Percentiles rank a stretch among this genome's conserved stretches.
These are phyloP conservation scores for Maniola jurtina DNA, from an alignment of 1,140 invertebrate genomes.

Conservation along the genomic window DNA sequence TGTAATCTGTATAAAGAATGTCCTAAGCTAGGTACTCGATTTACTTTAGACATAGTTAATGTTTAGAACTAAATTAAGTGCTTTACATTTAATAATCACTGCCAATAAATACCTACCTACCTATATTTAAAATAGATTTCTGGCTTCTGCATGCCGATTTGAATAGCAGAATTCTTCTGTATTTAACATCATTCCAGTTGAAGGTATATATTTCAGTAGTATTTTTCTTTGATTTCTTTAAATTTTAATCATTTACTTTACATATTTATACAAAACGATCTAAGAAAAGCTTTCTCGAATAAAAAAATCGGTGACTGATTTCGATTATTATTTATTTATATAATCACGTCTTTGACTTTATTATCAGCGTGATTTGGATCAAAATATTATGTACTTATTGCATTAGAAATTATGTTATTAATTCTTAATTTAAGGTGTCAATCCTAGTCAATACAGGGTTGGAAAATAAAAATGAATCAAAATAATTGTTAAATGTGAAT, in stretches of 20 bases:
- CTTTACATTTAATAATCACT: slow-evolving; percentile 55
- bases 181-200: neutral
- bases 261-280: too few relatives aligned
- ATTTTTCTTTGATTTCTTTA: too few relatives aligned
- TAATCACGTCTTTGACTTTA: too few relatives aligned
- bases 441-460: slow-evolving; percentile 77
- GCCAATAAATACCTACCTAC: slow-evolving; percentile 41
- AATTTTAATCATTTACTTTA: too few relatives aligned
- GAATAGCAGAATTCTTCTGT: neutral
- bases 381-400: neutral
- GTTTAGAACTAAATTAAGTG: slow-evolving; percentile 29
- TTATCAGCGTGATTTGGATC: too few relatives aligned
- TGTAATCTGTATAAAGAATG: slow-evolving; percentile 23
- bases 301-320: neutral
- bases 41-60: slow-evolving; percentile 2
- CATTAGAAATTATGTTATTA: neutral
- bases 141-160: neutral
- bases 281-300: too few relatives aligned
- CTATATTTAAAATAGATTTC: slow-evolving; percentile 27
- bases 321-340: neutral
- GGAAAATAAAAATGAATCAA: slow-evolving; percentile 26
- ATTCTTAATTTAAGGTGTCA: slow-evolving; percentile 54
- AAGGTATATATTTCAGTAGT: too few relatives aligned
- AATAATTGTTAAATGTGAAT: neutral
- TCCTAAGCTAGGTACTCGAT: slow-evolving; percentile 8